Evolutionary conservation across 2,888 invertebrate species (phyloP), one percentile per base, ranked within the genome.

Genomic region (Mystacides longicornis): DNA sequence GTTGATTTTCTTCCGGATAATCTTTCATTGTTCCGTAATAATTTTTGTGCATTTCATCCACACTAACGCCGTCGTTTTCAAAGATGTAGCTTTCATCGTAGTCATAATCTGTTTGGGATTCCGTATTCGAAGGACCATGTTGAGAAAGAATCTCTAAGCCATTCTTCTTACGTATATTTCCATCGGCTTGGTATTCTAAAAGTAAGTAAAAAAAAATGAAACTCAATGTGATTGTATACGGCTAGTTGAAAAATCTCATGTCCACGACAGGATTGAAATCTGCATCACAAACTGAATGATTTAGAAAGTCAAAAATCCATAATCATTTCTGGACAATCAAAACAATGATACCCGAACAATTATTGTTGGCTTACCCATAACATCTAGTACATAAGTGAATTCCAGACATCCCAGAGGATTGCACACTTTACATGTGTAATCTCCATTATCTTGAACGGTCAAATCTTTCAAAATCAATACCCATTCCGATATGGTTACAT

Each of bases 351-450:
- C 3, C 4, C 14, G 16, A 3, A 7, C 3, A 3, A 37, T 37
- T 7, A 7, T 37, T 37, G 4, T 27, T 27, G 27, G 70, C 80
- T 80, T 76, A 89, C 89, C 89, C 67, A 84, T 80, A 53, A 91
- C 81, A 55, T 84, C 81, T 49, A 91, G 77, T 61, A 76, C 78
- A 64, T 81, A 85, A 0, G 83, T 86, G 66, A 84, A 85, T 48
- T 83, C 78, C 57, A 93, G 86, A 65, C 89, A 88, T 1, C 90
- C 95, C 53, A 85, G 71, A 11, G 75, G 71, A 68, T 97, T 98
- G 71, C 89, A 89, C 4, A 93, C 87, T 45, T 82, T 75, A 67
- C 98, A 98, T 0, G 86, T 90, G 69, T 96, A 98, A 64, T 87
- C 83, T 1, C 93, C 97, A 55, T 83, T 82, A 67, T 98, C 98